phyloP scores from a whole-genome alignment of 1,140 invertebrate genomes.

The Panagrolaimus sp. region DNA sequence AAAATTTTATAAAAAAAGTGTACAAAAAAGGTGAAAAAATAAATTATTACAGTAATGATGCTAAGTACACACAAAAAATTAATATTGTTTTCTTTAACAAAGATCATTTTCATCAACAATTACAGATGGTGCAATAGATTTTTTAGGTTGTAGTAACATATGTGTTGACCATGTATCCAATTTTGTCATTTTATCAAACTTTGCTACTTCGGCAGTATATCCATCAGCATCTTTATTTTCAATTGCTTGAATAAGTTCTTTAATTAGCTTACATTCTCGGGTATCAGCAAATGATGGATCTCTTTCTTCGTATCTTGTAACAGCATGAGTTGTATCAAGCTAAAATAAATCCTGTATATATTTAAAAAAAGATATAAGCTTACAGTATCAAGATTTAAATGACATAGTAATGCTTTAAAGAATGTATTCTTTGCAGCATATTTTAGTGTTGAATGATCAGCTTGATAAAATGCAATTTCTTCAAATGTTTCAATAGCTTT shows the following conservation, averaged over 20 bases:
- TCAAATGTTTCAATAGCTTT: conserved; percentile 96
- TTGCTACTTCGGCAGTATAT: conserved; percentile 88
- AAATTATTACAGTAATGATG: too few species aligned
- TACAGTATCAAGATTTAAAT: conserved; percentile 85
- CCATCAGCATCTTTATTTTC: conserved; percentile 91
- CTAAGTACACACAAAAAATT: too few species aligned
- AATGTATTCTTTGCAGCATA: conserved; percentile 98
- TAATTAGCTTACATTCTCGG: conserved; percentile 87
- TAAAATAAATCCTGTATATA: conserved; percentile 20
- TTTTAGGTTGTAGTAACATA: conserved; percentile 85
- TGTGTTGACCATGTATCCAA: conserved; percentile 96
- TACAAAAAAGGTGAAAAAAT: too few species aligned
- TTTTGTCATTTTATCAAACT: conserved; percentile 92
- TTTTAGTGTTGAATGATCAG: conserved; percentile 89
- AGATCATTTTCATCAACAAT: too few species aligned
- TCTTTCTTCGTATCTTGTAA: conserved; percentile 84
- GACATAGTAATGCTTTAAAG: conserved; percentile 85
- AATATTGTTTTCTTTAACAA: too few species aligned
- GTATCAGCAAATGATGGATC: conserved; percentile 88
- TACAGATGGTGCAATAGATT: not conserved
- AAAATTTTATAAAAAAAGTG: too few species aligned
- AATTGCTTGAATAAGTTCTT: conserved; percentile 80
- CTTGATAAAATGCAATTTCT: conserved; percentile 81
- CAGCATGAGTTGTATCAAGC: conserved; percentile 66
- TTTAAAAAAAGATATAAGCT: conserved; percentile 69